Evolutionary conservation across 2,113 vertebrate genomes (phyloP), one percentile per base, ranked within the genome.

Genomic region (Pterocles orientalis): DNA sequence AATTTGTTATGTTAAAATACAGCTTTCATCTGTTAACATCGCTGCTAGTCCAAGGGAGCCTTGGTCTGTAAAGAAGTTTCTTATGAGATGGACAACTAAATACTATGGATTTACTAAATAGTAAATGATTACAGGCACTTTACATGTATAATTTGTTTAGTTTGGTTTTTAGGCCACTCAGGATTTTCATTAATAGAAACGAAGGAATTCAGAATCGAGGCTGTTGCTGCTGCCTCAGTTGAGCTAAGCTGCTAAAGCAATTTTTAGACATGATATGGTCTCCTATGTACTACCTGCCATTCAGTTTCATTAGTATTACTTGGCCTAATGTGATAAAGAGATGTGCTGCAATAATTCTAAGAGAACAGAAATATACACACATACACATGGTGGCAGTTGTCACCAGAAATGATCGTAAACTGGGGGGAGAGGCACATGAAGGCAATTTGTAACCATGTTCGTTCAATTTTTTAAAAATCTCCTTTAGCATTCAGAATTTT

Each of bases 131-230:
- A 39, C 1, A 0, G 56, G 24, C 10, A 36, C 36, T 92, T 88
- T 58, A 39, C 15, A 17, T 54, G 51, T 29, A 53, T 31, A 73
- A 34, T n/a, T 70, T 77, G 28, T 53, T 92, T 56, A 69, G 68
- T 65, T 2, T 72, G 45, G 1, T 18, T 80, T 93, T 93, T 71
- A 75, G 62, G 43, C 34, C 29, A 64, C 18, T 83, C 18, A 45
- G n/a, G 76, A 78, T 92, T 92, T 95, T 90, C 60, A 60, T 6
- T 77, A 69, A 77, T 18, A 68, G 56, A 95, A 93, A 92, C 61
- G 31, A 82, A 81, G 39, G 12, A 58, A 81, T 86, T 91, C 33
- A 70, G 69, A 83, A 90, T 26, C 19, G 45, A 86, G 56, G 26
- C 51, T 88, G 23, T 12, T 83, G 50, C 41, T 78, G 48, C 54